phyloP scores from a whole-genome alignment of 1,140 invertebrate species.

The Dolichoris vasculosae region DNA sequence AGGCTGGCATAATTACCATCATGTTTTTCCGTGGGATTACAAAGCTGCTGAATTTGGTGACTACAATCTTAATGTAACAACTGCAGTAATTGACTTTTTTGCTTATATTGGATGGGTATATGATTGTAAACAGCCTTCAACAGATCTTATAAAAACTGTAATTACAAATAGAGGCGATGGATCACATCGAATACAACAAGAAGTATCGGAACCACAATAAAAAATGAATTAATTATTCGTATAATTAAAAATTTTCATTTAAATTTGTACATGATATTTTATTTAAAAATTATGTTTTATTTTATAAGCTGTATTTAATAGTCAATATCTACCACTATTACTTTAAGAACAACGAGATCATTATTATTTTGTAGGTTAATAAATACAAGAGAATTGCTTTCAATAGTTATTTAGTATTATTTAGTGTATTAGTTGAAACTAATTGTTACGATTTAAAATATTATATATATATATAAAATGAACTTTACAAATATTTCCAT shows the following conservation, averaged over 20 bases:
- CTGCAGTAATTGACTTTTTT: conserved; percentile 80
- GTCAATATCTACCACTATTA: background rate
- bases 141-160: conserved; percentile 75
- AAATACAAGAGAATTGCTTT: background rate
- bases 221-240: conserved; percentile 8
- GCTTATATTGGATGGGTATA: conserved; percentile 85
- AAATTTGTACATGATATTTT: background rate
- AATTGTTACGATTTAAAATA: background rate
- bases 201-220: conserved; percentile 29
- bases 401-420: background rate
- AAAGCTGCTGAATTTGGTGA: conserved; percentile 80
- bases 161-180: conserved; percentile 74
- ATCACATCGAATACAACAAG: conserved; percentile 10
- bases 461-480: background rate
- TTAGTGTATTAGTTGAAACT: background rate
- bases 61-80: conserved; percentile 77
- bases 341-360: background rate
- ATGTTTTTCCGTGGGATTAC: conserved; percentile 89
- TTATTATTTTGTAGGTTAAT: background rate
- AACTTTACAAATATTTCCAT: background rate
- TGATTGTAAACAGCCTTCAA: conserved; percentile 81
- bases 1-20: conserved; percentile 92
- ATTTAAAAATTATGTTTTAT: background rate
- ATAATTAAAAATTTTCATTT: background rate
- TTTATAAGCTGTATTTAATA: background rate